A percentile compares a stretch with the other conserved stretches of the same genome.
Conservation (phyloP, 2,888 invertebrate species). For the Vesta saturnalis region DNA sequence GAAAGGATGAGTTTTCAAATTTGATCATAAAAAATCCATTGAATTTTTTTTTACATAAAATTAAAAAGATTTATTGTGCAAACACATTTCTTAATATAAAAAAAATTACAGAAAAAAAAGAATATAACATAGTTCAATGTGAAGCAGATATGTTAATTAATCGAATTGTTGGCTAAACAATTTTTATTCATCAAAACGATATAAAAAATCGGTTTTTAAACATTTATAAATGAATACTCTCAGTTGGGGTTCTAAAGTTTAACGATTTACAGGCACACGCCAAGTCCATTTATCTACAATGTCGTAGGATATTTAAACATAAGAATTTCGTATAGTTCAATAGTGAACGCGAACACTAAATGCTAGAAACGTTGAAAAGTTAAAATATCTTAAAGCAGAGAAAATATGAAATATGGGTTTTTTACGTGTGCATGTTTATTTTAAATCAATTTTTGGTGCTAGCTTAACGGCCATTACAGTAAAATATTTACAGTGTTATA, state of each 20-base stretch:
- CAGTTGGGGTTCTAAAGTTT: constrained; percentile 27
- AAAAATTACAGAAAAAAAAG: not conserved
- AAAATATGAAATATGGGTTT: not conserved
- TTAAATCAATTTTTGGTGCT: constrained; percentile 13
- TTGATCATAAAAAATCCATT: constrained; percentile 11
- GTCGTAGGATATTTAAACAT: constrained; percentile 20
- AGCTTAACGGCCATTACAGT: constrained; percentile 15
- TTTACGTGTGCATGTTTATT: constrained; percentile 5
- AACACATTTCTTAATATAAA: no score
- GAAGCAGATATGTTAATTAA: constrained; percentile 6
- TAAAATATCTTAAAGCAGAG: not conserved
- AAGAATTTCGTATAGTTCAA: not conserved
- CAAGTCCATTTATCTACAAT: constrained; percentile 29
- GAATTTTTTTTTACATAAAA: not conserved
- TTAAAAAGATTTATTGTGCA: not conserved
- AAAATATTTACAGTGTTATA: constrained; percentile 14
- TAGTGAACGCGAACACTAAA: not conserved
- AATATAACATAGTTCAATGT: not conserved
- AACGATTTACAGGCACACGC: constrained; percentile 34
- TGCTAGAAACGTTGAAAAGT: not conserved
- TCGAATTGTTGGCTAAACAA: constrained; percentile 3
- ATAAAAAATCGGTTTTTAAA: constrained; percentile 14
- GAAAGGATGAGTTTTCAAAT: constrained; percentile 26
- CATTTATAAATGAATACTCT: constrained; percentile 26
- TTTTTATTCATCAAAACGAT: not conserved